Evolutionary conservation across 2,888 invertebrate genomes (phyloP).

Genomic region (Pollenia griseotomentosa): DNA sequence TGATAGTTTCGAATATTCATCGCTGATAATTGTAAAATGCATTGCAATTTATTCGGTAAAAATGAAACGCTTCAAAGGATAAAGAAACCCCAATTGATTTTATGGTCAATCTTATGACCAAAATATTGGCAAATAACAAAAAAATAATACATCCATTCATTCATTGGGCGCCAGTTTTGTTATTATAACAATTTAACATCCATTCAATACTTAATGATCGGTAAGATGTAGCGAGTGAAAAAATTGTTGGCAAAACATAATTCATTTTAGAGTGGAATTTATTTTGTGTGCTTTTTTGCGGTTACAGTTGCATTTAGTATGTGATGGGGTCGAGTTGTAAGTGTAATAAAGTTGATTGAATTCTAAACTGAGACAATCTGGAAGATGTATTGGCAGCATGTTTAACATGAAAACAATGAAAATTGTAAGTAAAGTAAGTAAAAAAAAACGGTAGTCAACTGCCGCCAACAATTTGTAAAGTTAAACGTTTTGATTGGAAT

Average conservation of each 20-base stretch:
- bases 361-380: conserved; percentile 43
- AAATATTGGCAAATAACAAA: conserved; percentile 33
- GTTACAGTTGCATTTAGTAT: conserved; percentile 45
- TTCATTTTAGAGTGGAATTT: conserved; percentile 58
- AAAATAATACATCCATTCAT: conserved; percentile 30
- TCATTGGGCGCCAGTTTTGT: conserved; percentile 74
- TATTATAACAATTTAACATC: conserved; percentile 76
- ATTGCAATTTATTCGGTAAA: conserved; percentile 73
- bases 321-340: conserved; percentile 26
- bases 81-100: conserved; percentile 51
- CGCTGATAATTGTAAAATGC: conserved; percentile 71
- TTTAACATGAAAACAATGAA: conserved; percentile 10
- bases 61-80: conserved; percentile 54
- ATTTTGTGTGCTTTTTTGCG: conserved; percentile 61
- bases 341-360: conserved; percentile 67
- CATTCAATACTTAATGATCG: conserved; percentile 68
- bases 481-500: conserved; percentile 76
- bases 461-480: conserved; percentile 75
- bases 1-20: conserved; percentile 58
- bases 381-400: neutral
- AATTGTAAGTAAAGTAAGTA: conserved; percentile 15
- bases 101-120: conserved; percentile 56
- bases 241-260: conserved; percentile 51
- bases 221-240: conserved; percentile 38
- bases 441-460: conserved; percentile 74